Evolutionary conservation across 2,797 vertebrate genomes (phyloP).

Genomic region (Pyrrhura leucotis): DNA sequence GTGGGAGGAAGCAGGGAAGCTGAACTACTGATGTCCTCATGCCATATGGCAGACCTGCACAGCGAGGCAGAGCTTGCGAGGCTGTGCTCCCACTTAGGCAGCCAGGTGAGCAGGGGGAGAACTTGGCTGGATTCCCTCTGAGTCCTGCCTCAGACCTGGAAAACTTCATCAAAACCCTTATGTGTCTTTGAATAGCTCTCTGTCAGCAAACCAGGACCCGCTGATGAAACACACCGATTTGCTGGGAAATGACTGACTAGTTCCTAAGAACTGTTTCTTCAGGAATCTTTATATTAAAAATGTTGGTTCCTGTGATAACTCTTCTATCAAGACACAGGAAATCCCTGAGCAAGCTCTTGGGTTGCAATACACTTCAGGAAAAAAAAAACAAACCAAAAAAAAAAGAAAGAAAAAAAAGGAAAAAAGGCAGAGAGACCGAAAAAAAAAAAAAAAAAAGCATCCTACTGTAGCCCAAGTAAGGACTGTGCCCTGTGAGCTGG

Average conservation of each 20-base stretch:
- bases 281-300: neutral
- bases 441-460: neutral
- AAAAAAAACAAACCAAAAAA: too few relatives aligned
- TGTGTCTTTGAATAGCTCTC: neutral
- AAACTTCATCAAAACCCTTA: neutral
- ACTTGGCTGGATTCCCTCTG: neutral
- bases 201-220: neutral
- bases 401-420: neutral
- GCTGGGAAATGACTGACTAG: neutral
- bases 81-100: neutral
- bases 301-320: neutral
- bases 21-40: neutral
- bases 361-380: neutral
- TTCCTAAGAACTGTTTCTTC: neutral
- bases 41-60: fast-evolving
- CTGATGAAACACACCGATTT: neutral
- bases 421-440: neutral
- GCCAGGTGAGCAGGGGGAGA: neutral
- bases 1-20: neutral
- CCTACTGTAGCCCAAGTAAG: neutral
- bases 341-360: neutral
- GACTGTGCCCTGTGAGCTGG: neutral
- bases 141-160: neutral
- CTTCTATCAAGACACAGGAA: neutral
- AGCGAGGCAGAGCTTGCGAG: neutral